phyloP scores from a whole-genome alignment of 2,113 vertebrate genomes.

The Bambusicola thoracicus region DNA sequence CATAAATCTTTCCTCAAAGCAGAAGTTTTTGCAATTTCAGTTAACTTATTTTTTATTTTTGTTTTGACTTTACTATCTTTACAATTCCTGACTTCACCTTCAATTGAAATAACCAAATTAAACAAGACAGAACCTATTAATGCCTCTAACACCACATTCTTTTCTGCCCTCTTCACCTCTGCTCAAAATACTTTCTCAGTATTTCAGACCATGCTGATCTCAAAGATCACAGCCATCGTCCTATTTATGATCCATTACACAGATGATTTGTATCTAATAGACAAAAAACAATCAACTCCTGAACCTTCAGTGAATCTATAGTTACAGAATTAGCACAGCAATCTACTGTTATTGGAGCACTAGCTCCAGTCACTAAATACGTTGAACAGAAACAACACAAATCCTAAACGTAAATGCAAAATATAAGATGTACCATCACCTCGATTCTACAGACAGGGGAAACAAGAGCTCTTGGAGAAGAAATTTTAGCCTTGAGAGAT shows the following conservation, averaged over 20 bases:
- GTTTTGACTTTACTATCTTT: slow-evolving; percentile 13
- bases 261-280: background rate
- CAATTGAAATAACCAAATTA: background rate
- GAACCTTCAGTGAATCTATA: background rate
- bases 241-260: background rate
- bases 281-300: background rate
- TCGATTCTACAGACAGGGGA: background rate
- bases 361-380: background rate
- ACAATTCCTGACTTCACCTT: slow-evolving; percentile 14
- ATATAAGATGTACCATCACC: background rate
- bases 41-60: background rate
- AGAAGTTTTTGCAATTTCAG: background rate
- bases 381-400: background rate
- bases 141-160: background rate
- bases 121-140: background rate
- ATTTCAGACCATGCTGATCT: background rate
- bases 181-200: background rate
- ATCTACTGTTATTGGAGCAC: background rate
- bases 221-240: background rate
- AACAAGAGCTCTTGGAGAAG: background rate
- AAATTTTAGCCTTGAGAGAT: background rate
- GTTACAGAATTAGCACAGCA: background rate
- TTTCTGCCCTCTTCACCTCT: background rate
- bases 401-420: background rate
- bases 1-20: slow-evolving; percentile 28